Base-by-base conservation (phyloP, 1,140 invertebrate species). In the Listronotus oregonensis region DNA sequence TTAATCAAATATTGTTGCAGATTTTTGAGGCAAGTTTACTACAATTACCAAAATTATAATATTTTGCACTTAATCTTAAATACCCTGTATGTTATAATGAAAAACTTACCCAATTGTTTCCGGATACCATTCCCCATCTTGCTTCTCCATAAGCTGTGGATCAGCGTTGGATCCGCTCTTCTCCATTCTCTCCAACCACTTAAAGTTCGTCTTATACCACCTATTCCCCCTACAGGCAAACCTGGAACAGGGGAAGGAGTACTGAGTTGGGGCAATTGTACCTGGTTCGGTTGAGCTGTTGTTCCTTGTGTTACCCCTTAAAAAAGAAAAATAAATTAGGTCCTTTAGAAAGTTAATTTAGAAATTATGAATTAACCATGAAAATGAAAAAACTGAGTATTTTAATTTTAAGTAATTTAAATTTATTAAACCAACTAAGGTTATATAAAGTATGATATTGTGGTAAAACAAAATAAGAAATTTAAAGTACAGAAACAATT, bases 61-160 rank as follows among this genome's bases (percentile, higher is more conserved):
- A n/a, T n/a, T n/a, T n/a, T n/a, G n/a, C n/a, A n/a, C n/a, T n/a
- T n/a, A n/a, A n/a, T n/a, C n/a, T n/a, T n/a, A n/a, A n/a, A n/a
- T n/a, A 27, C 21, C 21, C 21, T 5, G 21, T 27, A 27, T 37
- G 7, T 37, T 37, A 37, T 7, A 37, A 37, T n/a, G 14, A 44
- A 44, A 44, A 4, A n/a, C 78, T 79, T 78, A 86, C 85, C 85
- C 73, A 86, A 80, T 80, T 86, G 84, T 75, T 87, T 87, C 69
- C 85, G 79, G 66, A 84, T 87, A 76, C 87, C 87, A 67, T 88
- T 81, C 37, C 86, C 86, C 79, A 87, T 87, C 75, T 85, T 85
- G 75, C 85, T 87, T 73, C 85, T 82, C 87, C 86, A 88, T 40
- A 89, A 81, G 46, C 84, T 85, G 78, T 87, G 87, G 79, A 87